Base-by-base conservation (phyloP, 2,888 invertebrate species). In the Lysandra coridon region DNA sequence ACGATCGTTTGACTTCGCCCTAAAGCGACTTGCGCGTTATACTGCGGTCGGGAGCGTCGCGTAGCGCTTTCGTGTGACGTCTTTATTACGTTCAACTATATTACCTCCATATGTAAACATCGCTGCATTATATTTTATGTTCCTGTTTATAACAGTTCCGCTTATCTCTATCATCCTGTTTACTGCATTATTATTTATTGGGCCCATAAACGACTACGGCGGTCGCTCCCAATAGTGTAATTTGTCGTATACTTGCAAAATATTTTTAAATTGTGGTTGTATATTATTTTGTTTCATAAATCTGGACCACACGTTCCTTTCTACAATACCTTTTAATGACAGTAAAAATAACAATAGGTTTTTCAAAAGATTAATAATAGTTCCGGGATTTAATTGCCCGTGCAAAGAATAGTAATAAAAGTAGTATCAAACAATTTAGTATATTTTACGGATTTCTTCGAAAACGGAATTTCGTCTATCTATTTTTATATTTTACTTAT, bases 11-110 rank as follows among this genome's bases (percentile, higher is more conserved):
- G 23, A 0, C 23, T 23, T 23, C 23, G 23, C 23, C 23, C 23
- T 23, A 23, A 92, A 92, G 90, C 90, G 89, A 90, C 90, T 89
- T 88, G 88, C 87, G 88, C 89, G 89, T 91, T 90, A 91, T 91
- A 89, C 87, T 86, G 88, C 85, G 88, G 87, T 85, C 87, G 85
- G 84, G 86, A 85, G 85, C 87, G 86, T 87, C 85, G 81, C 80
- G 84, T 86, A 85, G 85, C 87, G 86, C 87, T 85, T 82, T 83
- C 82, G 81, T 86, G 86, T 88, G 90, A 89, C 89, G 88, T 86
- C 89, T 90, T 90, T 91, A 90, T 90, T 88, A 86, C 88, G 83
- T 84, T 83, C 83, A 83, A 81, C 83, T 85, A 40, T 40, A 40
- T 40, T 40, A 85, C 84, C 83, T 84, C 81, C 82, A 80, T 84